A percentile compares a stretch with the other conserved stretches of the same genome.
These are phyloP conservation scores for Megalurothrips usitatus DNA, from an alignment of 2,888 invertebrate genomes.

Conservation along the genomic window DNA sequence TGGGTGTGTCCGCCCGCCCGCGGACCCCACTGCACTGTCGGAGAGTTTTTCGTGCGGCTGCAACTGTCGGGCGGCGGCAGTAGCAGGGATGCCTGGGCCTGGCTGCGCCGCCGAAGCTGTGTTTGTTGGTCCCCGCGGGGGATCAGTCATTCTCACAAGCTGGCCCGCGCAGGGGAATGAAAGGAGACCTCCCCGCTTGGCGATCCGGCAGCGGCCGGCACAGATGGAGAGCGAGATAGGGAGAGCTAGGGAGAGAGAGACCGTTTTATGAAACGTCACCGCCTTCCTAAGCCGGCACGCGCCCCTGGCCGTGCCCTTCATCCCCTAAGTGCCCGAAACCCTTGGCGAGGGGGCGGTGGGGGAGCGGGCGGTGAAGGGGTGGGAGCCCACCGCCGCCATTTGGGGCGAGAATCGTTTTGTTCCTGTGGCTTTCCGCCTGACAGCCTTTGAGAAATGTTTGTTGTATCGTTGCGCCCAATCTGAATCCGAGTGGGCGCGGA, in stretches of 20 bases:
- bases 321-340: background rate
- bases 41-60: no score
- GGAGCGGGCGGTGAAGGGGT: no score
- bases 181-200: background rate
- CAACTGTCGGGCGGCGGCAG: no score
- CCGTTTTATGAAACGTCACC: no score
- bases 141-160: no score
- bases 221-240: background rate
- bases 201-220: background rate
- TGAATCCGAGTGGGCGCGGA: background rate
- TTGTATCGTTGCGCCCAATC: slow-evolving; percentile 1
- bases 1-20: no score
- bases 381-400: background rate
- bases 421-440: background rate
- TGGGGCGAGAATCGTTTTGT: slow-evolving; percentile 1
- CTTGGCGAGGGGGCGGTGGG: background rate
- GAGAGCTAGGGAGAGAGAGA: background rate
- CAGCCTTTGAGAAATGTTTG: background rate
- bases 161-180: no score
- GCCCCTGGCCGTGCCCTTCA: background rate
- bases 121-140: no score
- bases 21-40: no score
- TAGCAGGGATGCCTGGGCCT: no score
- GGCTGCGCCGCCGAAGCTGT: no score
- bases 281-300: background rate